Base-by-base conservation (phyloP, 2,113 vertebrate genomes). In the Ictalurus furcatus region DNA sequence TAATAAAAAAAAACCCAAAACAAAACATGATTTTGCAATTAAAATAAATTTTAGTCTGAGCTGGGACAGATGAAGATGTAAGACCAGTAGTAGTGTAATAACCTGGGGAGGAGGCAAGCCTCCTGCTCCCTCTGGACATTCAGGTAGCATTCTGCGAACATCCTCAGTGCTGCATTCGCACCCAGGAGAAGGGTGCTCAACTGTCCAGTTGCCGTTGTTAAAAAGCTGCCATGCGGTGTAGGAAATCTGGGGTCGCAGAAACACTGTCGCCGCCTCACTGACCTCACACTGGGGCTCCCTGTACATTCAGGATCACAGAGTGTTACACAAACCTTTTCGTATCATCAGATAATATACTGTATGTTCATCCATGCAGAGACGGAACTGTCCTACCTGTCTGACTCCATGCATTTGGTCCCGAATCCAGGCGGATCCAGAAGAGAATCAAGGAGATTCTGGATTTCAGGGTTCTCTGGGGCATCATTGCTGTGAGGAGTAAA, bases 31-130 rank as follows among this genome's bases (percentile, higher is more conserved):
- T 61, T 58, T 82, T 71, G 11, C 34, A 37, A 37, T 30, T 16
- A 14, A 65, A 54, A 30, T 8, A 40, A 19, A 21, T 28, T 69
- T 13, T 37, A 63, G 8, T 54, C 16, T 56, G 40, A 34, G 1
- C 19, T 52, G 17, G 34, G 58, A 74, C 40, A 85, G 34, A 71
- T 81, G 34, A 79, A 79, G 44, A 54, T 52, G 23, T 54, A 65
- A 58, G 17, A 28, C 14, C 13, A 30, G 11, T 14, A 67, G 34
- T 9, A 4, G 30, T 28, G 40, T 69, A 59, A 23, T 90, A 89
- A 96, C 97, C 97, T 99, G 97, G n/a, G 97, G 96, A 0, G 97
- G 97, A 0, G 96, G 97, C 54, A 95, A 91, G 0, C 97, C 97
- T 0, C 98, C 97, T 0, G 97, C 97, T 0, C 95, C 96, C 0